phyloP scores from a whole-genome alignment of 2,113 vertebrate species.

The Oncorhynchus tshawytscha region DNA sequence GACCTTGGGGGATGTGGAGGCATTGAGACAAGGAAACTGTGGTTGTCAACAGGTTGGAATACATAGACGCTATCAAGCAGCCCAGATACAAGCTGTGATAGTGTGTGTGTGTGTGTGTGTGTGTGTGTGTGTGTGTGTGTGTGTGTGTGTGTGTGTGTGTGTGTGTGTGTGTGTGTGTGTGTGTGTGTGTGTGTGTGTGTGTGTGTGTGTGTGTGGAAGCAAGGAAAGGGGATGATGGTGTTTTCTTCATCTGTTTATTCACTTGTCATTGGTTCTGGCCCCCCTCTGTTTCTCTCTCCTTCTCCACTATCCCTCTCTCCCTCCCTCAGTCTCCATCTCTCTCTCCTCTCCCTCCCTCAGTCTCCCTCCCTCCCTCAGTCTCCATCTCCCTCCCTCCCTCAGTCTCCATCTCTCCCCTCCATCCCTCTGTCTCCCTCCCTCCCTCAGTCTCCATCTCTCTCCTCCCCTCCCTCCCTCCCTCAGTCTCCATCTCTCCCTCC shows the following conservation, averaged over 20 bases:
- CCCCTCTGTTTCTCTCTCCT: not conserved
- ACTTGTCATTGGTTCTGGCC: constrained; percentile 72
- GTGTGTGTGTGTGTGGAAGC: constrained; percentile 20
- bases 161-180: constrained; percentile 25
- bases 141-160: constrained; percentile 31
- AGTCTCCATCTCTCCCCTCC: too few relatives aligned
- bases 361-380: constrained; percentile 26
- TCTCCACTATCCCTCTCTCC: not conserved
- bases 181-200: constrained; percentile 24
- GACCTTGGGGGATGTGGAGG: too few relatives aligned
- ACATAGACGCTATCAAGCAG: too few relatives aligned
- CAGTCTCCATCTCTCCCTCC: not conserved
- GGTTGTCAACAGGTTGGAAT: too few relatives aligned
- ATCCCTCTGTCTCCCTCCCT: not conserved
- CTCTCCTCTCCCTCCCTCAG: too few relatives aligned
- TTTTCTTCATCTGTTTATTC: constrained; percentile 70
- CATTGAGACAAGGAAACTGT: too few relatives aligned
- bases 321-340: too few relatives aligned
- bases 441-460: not conserved
- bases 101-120: constrained; percentile 44
- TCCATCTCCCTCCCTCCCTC: not conserved
- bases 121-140: not conserved
- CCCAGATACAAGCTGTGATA: too few relatives aligned
- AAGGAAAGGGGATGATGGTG: constrained; percentile 8
- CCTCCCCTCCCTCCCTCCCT: not conserved